phyloP scores from a whole-genome alignment of 2,888 invertebrate genomes.

The Stegophylla sp. region DNA sequence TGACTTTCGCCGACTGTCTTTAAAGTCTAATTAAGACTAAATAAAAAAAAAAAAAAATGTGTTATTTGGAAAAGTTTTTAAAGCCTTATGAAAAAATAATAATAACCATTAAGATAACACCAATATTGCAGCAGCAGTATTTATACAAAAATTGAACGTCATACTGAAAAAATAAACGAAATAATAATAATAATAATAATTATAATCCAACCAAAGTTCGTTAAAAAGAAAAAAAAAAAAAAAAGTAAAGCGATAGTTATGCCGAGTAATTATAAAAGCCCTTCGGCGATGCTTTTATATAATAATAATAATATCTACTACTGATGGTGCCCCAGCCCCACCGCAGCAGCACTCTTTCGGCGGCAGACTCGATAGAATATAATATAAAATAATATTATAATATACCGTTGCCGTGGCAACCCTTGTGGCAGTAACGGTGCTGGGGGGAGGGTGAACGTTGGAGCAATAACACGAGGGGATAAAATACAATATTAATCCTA shows the following conservation, averaged over 20 bases:
- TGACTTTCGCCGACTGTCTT: no score
- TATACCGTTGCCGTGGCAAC: constrained; percentile 19
- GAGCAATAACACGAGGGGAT: neutral
- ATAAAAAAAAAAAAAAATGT: no score
- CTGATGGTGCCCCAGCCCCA: neutral
- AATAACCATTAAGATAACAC: no score
- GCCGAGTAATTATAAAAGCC: constrained; percentile 27
- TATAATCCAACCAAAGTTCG: neutral
- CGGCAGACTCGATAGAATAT: neutral
- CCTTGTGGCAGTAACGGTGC: no score
- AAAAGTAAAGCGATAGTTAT: constrained; percentile 24
- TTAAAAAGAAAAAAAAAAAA: constrained; percentile 11
- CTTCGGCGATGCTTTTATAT: constrained; percentile 11
- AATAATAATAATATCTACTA: no score
- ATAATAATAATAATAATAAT: no score
- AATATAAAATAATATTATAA: constrained; percentile 2
- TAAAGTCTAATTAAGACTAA: no score
- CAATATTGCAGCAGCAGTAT: no score
- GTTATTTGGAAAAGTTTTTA: no score
- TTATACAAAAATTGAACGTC: no score
- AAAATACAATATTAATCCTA: neutral
- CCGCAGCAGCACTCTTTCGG: constrained; percentile 21
- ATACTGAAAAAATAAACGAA: neutral
- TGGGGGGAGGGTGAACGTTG: constrained; percentile 15
- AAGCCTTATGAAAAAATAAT: no score